A percentile compares a stretch with the other conserved stretches of the same genome.
Evolutionary conservation across 1,140 invertebrate genomes (phyloP).

Genomic region (Drosophila leontia): DNA sequence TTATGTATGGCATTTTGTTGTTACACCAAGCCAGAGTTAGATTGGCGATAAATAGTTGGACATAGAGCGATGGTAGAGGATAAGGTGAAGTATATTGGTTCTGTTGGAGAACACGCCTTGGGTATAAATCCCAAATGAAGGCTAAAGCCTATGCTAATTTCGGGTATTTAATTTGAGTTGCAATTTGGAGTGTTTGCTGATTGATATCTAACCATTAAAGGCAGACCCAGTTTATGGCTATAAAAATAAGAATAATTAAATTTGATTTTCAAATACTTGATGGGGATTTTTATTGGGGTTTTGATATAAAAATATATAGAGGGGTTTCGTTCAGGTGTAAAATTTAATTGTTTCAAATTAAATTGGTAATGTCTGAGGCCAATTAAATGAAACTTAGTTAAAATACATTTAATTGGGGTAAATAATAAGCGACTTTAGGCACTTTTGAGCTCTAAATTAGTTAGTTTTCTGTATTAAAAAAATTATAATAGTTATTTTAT

Average conservation of each 20-base stretch:
- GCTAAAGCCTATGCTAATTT: constrained; percentile 20
- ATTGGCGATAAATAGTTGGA: constrained; percentile 52
- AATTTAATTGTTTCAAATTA: not conserved
- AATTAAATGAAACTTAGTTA: not conserved
- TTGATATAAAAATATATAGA: not conserved
- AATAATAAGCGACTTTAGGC: not conserved
- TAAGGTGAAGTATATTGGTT: constrained; percentile 43
- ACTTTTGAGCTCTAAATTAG: not conserved
- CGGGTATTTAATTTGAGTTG: constrained; percentile 27
- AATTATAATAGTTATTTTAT: not conserved
- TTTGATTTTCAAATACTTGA: constrained; percentile 3
- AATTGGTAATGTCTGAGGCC: not conserved
- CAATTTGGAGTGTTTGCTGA: constrained; percentile 15
- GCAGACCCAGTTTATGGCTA: not conserved
- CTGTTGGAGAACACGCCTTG: constrained; percentile 14
- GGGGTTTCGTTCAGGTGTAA: not conserved
- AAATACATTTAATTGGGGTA: not conserved
- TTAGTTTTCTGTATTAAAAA: not conserved
- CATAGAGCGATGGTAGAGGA: constrained; percentile 36
- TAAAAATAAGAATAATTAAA: constrained; percentile 8
- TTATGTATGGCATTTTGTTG: constrained; percentile 47
- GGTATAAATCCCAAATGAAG: constrained; percentile 16
- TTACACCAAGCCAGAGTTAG: constrained; percentile 43
- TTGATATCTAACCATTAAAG: constrained; percentile 27
- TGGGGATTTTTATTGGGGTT: not conserved